Percentiles rank a stretch among this genome's conserved stretches.
Conservation (phyloP, 2,888 invertebrate genomes). For the Celastrina argiolus region DNA sequence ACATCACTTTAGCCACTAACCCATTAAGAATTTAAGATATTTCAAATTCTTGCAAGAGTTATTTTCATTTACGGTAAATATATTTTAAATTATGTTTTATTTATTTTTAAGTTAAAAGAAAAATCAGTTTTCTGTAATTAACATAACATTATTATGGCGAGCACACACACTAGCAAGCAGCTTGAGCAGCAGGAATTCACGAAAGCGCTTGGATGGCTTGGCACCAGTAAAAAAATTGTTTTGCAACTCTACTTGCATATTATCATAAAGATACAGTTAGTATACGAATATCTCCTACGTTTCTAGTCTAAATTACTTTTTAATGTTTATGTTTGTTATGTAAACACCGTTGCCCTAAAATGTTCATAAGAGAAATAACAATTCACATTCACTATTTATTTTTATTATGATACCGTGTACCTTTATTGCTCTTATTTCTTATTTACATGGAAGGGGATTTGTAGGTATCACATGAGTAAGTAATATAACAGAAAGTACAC, state of each 20-base stretch:
- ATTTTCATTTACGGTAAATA: neutral
- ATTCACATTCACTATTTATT: conserved; percentile 9
- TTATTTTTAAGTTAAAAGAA: too few species aligned
- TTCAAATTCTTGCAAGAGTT: neutral
- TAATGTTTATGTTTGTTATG: neutral
- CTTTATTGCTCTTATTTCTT: neutral
- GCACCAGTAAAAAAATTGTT: too few species aligned
- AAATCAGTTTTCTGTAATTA: too few species aligned
- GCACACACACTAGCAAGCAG: too few species aligned
- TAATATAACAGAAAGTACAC: neutral
- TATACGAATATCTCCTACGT: too few species aligned
- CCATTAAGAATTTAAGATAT: conserved; percentile 19
- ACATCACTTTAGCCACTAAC: conserved; percentile 34
- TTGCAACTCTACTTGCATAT: too few species aligned
- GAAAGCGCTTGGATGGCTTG: too few species aligned
- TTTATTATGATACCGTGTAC: conserved; percentile 2
- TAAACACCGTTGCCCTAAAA: neutral
- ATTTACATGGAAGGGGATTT: neutral
- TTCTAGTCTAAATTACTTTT: neutral
- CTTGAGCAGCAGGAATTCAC: too few species aligned
- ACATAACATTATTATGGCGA: too few species aligned
- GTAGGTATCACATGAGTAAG: neutral
- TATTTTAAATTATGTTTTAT: too few species aligned
- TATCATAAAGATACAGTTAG: too few species aligned
- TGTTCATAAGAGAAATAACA: neutral